These are phyloP conservation scores for Tetrapedia diversipes DNA, from an alignment of 2,888 invertebrate species.

Conservation along the genomic window DNA sequence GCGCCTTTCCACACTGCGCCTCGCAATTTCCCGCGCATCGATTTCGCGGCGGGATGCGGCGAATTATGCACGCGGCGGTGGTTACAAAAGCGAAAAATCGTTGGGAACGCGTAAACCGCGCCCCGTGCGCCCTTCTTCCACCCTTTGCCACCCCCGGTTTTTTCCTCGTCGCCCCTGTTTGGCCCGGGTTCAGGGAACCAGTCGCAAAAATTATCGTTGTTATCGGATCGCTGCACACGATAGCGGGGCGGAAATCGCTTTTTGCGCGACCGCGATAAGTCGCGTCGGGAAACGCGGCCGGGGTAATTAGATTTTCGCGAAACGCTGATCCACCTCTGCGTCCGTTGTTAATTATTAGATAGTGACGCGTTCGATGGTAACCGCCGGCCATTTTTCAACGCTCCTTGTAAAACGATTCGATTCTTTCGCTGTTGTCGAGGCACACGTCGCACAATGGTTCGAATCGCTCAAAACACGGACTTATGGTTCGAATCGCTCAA, in stretches of 20 bases:
- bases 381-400: background rate
- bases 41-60: slow-evolving; percentile 27
- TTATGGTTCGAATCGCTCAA: no score
- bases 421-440: background rate
- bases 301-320: slow-evolving; percentile 53
- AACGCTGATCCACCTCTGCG: slow-evolving; percentile 25
- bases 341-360: slow-evolving; percentile 48
- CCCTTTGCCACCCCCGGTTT: background rate
- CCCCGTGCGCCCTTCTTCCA: slow-evolving; percentile 35
- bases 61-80: slow-evolving; percentile 52
- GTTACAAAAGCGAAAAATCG: slow-evolving; percentile 49
- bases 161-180: background rate
- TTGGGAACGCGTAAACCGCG: slow-evolving; percentile 34
- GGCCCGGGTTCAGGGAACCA: slow-evolving; percentile 1
- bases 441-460: no score
- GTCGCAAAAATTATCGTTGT: slow-evolving; percentile 54
- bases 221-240: slow-evolving; percentile 53
- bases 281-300: slow-evolving; percentile 22
- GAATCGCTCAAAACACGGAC: no score
- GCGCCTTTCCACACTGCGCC: slow-evolving; percentile 28
- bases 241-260: slow-evolving; percentile 53
- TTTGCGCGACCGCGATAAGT: slow-evolving; percentile 51
- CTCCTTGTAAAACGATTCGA: background rate
- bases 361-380: slow-evolving; percentile 28
- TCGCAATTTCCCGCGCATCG: slow-evolving; percentile 42